A percentile compares a stretch with the other conserved stretches of the same genome.
Conservation (phyloP, 2,113 vertebrate species). For the Lagopus leucura region DNA sequence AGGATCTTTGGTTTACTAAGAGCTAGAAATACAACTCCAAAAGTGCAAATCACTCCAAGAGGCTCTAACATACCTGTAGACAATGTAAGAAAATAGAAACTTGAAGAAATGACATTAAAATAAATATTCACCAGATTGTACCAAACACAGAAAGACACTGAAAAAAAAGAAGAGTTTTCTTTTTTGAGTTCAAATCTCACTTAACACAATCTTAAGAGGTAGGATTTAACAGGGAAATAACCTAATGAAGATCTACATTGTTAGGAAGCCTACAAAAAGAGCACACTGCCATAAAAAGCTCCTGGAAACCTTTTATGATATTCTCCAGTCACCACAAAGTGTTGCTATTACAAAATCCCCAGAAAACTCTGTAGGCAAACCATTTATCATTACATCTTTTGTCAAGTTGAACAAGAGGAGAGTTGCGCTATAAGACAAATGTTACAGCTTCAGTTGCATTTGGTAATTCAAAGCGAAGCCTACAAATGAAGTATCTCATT, state of each 20-base stretch:
- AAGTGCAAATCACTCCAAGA: background rate
- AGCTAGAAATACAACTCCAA: background rate
- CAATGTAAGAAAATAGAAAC: background rate
- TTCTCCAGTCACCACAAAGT: constrained; percentile 8
- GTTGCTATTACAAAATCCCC: constrained; percentile 25
- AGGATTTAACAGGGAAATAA: background rate
- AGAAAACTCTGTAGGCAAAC: constrained; percentile 43
- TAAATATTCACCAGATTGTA: background rate
- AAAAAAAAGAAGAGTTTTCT: background rate
- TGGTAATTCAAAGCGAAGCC: constrained; percentile 80
- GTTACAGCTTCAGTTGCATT: constrained; percentile 77
- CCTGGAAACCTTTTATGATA: constrained; percentile 50
- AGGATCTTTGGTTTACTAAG: background rate
- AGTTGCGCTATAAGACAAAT: constrained; percentile 69
- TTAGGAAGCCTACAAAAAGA: constrained; percentile 11
- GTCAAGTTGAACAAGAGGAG: constrained; percentile 71
- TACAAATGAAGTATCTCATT: constrained; percentile 83
- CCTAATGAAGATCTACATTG: background rate
- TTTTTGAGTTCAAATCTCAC: background rate
- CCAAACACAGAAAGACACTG: background rate
- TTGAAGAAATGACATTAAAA: background rate
- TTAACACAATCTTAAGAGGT: background rate
- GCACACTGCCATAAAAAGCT: constrained; percentile 15
- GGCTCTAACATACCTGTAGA: background rate
- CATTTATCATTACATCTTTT: constrained; percentile 73